Conservation (phyloP, 2,888 invertebrate species). For the Dioctria linearis region DNA sequence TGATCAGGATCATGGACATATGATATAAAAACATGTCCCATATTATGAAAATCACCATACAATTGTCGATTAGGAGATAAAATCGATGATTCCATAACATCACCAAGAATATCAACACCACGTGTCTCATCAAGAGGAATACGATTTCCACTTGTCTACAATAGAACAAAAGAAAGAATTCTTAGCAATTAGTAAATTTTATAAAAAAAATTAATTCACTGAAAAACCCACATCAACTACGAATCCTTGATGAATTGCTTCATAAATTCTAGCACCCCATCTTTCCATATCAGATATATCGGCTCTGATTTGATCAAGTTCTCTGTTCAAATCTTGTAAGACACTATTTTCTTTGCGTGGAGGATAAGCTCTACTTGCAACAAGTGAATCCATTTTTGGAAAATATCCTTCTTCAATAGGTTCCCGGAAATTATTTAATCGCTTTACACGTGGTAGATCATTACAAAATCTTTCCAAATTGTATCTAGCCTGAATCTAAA, state of each 20-base stretch:
- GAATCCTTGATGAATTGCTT: slow-evolving; percentile 79
- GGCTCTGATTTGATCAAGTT: slow-evolving; percentile 77
- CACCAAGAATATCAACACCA: slow-evolving; percentile 82
- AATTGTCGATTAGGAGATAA: slow-evolving; percentile 76
- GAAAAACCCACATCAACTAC: slow-evolving; percentile 73
- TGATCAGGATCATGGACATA: slow-evolving; percentile 84
- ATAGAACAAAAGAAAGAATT: background rate
- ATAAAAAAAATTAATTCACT: background rate
- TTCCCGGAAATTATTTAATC: slow-evolving; percentile 77
- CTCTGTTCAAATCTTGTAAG: slow-evolving; percentile 77
- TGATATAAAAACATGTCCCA: slow-evolving; percentile 81
- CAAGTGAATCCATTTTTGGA: slow-evolving; percentile 85
- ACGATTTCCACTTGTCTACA: slow-evolving; percentile 59
- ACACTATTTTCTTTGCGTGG: slow-evolving; percentile 76
- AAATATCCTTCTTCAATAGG: slow-evolving; percentile 86
- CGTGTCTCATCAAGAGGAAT: slow-evolving; percentile 67
- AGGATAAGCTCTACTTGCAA: slow-evolving; percentile 84
- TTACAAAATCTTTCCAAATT: slow-evolving; percentile 85
- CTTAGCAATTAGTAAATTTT: background rate
- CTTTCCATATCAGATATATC: slow-evolving; percentile 82
- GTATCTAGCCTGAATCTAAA: slow-evolving; percentile 75
- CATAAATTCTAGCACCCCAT: slow-evolving; percentile 82
- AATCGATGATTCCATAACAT: slow-evolving; percentile 80
- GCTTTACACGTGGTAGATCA: slow-evolving; percentile 76
- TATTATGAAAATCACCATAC: slow-evolving; percentile 84